phyloP scores from a whole-genome alignment of 2,888 invertebrate genomes.

The Trachelus troglodyta region DNA sequence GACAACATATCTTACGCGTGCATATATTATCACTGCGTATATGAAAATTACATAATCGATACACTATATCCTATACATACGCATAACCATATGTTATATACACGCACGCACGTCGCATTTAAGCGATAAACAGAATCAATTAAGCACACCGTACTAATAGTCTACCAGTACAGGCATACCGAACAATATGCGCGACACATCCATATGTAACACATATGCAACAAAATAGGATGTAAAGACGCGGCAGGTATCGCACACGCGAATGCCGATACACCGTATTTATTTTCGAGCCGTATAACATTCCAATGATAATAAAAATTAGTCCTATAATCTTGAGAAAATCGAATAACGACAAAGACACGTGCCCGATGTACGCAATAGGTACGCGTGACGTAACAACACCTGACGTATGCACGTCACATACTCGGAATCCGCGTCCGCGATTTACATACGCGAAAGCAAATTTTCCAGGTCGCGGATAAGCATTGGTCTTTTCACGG shows the following conservation, averaged over 20 bases:
- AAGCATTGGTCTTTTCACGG: not conserved
- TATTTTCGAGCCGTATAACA: not conserved
- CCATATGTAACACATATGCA: not conserved
- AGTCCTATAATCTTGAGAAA: not conserved
- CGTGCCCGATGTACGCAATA: not conserved
- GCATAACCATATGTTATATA: not conserved
- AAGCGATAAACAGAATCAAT: not conserved
- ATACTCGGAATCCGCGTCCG: not conserved
- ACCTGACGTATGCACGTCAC: no score
- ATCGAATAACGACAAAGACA: not conserved
- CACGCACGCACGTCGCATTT: not conserved
- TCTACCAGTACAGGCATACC: not conserved
- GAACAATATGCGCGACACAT: not conserved
- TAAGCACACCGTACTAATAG: not conserved
- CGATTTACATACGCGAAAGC: not conserved
- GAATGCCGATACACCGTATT: not conserved
- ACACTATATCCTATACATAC: not conserved
- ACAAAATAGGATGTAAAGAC: not conserved
- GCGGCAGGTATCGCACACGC: not conserved
- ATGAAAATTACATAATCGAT: not conserved
- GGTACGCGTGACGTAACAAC: no score
- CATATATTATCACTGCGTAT: not conserved
- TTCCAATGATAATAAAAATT: not conserved
- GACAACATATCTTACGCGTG: not conserved
- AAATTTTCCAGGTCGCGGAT: not conserved